A percentile compares a stretch with the other conserved stretches of the same genome.
Conservation (phyloP, 2,797 vertebrate genomes). For the Sebastes dallii region DNA sequence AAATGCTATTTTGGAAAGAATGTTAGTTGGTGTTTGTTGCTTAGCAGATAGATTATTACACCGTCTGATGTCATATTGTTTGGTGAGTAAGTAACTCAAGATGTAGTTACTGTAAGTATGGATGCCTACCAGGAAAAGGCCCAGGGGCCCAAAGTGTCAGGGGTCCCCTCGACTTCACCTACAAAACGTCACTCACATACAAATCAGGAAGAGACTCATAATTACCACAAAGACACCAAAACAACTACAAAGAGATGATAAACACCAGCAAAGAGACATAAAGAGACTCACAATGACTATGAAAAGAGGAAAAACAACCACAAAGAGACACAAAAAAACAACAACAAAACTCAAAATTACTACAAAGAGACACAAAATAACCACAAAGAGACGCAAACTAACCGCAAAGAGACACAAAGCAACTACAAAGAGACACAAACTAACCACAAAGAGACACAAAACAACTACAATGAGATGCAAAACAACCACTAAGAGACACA, state of each 20-base stretch:
- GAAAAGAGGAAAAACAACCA: neutral
- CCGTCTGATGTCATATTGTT: neutral
- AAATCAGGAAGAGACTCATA: too few species aligned
- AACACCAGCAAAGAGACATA: too few species aligned
- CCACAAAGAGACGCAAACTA: too few species aligned
- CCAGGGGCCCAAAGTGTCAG: too few species aligned
- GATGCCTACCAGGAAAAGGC: neutral
- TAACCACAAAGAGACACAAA: rapidly evolving
- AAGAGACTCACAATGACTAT: too few species aligned
- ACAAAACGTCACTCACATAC: neutral
- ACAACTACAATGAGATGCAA: too few species aligned
- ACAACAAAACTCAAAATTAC: too few species aligned
- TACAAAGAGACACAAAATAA: too few species aligned
- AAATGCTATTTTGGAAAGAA: conserved; percentile 36
- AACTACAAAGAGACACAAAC: rapidly evolving
- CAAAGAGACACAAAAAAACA: too few species aligned
- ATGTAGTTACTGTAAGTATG: neutral
- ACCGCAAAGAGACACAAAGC: too few species aligned
- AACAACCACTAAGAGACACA: rapidly evolving
- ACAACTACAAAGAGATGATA: rapidly evolving
- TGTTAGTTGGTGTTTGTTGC: neutral
- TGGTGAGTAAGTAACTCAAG: neutral
- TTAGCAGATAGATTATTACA: neutral
- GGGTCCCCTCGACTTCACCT: neutral
- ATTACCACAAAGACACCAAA: too few species aligned